Conservation (phyloP, 2,888 invertebrate genomes). For the Mactromeris polynyma region DNA sequence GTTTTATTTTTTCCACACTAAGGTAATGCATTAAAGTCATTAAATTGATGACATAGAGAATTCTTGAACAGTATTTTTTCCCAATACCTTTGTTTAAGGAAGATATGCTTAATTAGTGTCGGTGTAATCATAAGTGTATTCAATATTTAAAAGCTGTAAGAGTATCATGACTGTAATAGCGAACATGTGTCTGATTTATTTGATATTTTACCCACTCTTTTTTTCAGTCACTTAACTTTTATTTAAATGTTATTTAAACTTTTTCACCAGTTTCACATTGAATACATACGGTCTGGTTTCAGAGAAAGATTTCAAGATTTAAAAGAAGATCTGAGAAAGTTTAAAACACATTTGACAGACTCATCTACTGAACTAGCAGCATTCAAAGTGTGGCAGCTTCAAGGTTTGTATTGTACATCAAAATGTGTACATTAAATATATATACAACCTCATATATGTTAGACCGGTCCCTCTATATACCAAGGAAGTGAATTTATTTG, state of each 20-base stretch:
- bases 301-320: constrained; percentile 90
- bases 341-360: constrained; percentile 94
- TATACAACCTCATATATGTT: background rate
- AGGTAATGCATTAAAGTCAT: constrained; percentile 88
- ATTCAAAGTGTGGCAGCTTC: constrained; percentile 93
- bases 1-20: constrained; percentile 96
- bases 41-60: background rate
- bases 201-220: too few species aligned
- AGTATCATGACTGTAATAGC: too few species aligned
- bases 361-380: constrained; percentile 96
- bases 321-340: constrained; percentile 92
- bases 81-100: too few species aligned
- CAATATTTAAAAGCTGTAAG: too few species aligned
- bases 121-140: too few species aligned
- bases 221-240: too few species aligned
- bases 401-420: constrained; percentile 83
- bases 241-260: too few species aligned
- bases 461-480: too few species aligned
- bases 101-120: too few species aligned
- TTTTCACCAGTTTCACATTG: background rate
- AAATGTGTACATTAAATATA: background rate
- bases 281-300: constrained; percentile 38
- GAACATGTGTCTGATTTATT: too few species aligned
- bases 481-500: too few species aligned
- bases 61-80: too few species aligned